phyloP scores from a whole-genome alignment of 2,888 invertebrate species.

The Acleris sparsana region DNA sequence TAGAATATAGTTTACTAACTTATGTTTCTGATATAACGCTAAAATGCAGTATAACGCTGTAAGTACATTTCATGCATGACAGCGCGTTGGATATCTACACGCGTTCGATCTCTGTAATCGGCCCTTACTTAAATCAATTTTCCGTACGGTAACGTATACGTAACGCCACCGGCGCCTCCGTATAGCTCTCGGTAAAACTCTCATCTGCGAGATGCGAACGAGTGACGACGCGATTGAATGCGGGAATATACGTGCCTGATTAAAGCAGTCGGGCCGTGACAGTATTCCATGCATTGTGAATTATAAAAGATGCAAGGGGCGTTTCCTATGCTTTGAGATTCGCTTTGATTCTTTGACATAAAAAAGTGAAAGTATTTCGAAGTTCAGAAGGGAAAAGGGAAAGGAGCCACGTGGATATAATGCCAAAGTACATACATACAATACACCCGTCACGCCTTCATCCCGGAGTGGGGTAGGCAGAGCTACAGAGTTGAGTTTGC shows the following conservation, averaged over 20 bases:
- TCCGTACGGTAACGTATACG: constrained; percentile 16
- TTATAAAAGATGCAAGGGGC: not conserved
- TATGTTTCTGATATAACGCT: too few relatives aligned
- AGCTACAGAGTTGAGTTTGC: too few relatives aligned
- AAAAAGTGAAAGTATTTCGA: too few relatives aligned
- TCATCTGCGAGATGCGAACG: constrained; percentile 7
- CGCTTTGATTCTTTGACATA: too few relatives aligned
- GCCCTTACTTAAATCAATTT: constrained; percentile 21
- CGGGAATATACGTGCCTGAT: constrained; percentile 13
- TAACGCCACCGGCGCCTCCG: not conserved
- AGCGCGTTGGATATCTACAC: constrained; percentile 1
- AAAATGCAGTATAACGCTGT: too few relatives aligned
- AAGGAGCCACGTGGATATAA: too few relatives aligned
- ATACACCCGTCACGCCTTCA: too few relatives aligned
- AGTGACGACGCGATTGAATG: constrained; percentile 6
- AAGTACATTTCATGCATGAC: not conserved
- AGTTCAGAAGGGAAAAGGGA: too few relatives aligned
- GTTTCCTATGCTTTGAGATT: too few relatives aligned
- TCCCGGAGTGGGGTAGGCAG: too few relatives aligned
- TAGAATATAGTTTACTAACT: too few relatives aligned
- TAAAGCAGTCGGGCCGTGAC: constrained; percentile 2
- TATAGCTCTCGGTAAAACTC: constrained; percentile 4
- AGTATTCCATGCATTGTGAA: constrained; percentile 2
- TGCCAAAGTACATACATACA: too few relatives aligned
- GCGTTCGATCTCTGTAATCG: constrained; percentile 21